Conservation (phyloP, 2,888 invertebrate genomes). For the Marasmarcha lunaedactyla region DNA sequence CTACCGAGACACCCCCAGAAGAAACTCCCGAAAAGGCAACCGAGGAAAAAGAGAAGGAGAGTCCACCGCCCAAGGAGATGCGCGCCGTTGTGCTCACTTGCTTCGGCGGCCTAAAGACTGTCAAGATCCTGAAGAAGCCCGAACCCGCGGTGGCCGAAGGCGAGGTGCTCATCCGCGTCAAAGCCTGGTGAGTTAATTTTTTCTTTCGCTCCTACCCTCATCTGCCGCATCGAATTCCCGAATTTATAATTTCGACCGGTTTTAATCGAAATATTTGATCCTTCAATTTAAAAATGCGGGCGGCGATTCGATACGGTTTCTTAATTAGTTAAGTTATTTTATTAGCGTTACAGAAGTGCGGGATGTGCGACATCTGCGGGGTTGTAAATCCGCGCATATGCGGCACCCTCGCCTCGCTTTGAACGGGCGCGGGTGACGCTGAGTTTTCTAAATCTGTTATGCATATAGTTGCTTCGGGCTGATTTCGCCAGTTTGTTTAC, state of each 20-base stretch:
- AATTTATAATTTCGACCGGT: conserved; percentile 1
- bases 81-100: conserved; percentile 85
- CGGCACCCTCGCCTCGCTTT: conserved; percentile 11
- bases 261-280: conserved; percentile 2
- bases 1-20: conserved; percentile 57
- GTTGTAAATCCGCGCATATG: conserved; percentile 21
- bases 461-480: conserved; percentile 25
- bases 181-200: conserved; percentile 81
- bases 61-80: conserved; percentile 82
- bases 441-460: conserved; percentile 17
- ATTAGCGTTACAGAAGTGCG: conserved; percentile 3
- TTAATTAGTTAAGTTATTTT: conserved; percentile 6
- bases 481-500: conserved; percentile 50
- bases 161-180: conserved; percentile 85
- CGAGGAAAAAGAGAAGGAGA: conserved; percentile 66
- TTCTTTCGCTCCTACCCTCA: conserved; percentile 15
- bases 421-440: conserved; percentile 23
- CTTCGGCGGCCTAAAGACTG: conserved; percentile 87
- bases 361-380: neutral
- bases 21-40: conserved; percentile 65
- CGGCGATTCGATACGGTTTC: neutral
- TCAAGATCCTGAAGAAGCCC: conserved; percentile 85
- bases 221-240: conserved; percentile 7
- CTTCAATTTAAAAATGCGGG: neutral
- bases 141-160: conserved; percentile 79